Percentiles rank a stretch among this genome's conserved stretches.
These are phyloP conservation scores for Mesochorus sp. DNA, from an alignment of 2,888 invertebrate genomes.

Conservation along the genomic window DNA sequence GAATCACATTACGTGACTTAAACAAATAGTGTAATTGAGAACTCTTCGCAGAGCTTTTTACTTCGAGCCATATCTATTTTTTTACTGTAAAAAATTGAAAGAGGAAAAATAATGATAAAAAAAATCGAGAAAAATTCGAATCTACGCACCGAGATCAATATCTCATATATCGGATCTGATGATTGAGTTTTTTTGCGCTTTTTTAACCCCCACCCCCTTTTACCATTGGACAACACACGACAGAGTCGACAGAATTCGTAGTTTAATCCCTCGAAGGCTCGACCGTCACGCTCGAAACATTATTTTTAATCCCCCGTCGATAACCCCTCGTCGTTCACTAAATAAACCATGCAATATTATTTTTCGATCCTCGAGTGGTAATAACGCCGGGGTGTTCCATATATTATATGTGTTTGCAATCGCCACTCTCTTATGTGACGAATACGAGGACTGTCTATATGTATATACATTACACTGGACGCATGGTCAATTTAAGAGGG, in stretches of 20 bases:
- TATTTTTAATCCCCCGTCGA: slow-evolving; percentile 79
- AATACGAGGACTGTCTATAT: background rate
- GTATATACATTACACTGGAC: too few species aligned
- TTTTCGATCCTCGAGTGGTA: slow-evolving; percentile 77
- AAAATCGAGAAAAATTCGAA: too few species aligned
- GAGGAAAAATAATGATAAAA: too few species aligned
- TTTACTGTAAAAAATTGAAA: too few species aligned
- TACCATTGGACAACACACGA: background rate
- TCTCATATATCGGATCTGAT: background rate
- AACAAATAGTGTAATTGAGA: too few species aligned
- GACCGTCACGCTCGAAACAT: slow-evolving; percentile 79
- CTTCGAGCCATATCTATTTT: too few species aligned
- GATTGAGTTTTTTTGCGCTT: slow-evolving; percentile 22
- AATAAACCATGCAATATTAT: slow-evolving; percentile 80
- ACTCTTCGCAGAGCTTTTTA: too few species aligned
- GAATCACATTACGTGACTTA: background rate
- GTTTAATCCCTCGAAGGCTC: slow-evolving; percentile 76
- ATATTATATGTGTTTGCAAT: slow-evolving; percentile 8
- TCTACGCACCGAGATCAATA: background rate
- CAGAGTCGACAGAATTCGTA: slow-evolving; percentile 51
- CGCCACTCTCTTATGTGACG: background rate
- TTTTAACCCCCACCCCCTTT: background rate
- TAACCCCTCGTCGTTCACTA: slow-evolving; percentile 71
- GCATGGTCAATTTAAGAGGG: too few species aligned
- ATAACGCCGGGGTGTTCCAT: slow-evolving; percentile 47